phyloP scores from a whole-genome alignment of 2,888 invertebrate genomes.

The Gerris lacustris region DNA sequence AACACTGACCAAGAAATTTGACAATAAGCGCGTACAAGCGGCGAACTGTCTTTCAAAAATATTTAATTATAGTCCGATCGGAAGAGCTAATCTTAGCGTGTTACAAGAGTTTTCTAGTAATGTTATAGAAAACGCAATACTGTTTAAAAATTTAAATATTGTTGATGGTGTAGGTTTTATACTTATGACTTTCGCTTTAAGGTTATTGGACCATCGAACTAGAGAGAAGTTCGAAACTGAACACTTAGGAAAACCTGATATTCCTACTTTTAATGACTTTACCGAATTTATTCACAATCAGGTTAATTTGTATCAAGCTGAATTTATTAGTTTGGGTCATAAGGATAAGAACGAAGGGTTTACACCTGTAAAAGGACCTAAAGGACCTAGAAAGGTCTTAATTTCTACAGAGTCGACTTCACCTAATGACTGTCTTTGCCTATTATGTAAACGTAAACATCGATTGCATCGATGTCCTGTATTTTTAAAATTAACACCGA shows the following conservation, averaged over 20 bases:
- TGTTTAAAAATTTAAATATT: background rate
- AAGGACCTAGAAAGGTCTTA: constrained; percentile 5
- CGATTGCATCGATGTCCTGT: background rate
- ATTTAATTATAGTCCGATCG: constrained; percentile 6
- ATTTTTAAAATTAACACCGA: background rate
- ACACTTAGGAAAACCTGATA: too few species aligned
- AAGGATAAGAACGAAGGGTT: too few species aligned
- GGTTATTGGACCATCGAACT: too few species aligned
- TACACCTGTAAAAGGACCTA: background rate
- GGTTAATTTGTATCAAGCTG: too few species aligned
- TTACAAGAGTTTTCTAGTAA: constrained; percentile 2
- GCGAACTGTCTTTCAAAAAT: constrained; percentile 7
- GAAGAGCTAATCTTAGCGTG: background rate
- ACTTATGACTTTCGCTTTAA: too few species aligned
- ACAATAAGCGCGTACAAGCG: constrained; percentile 8
- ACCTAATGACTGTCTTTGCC: background rate
- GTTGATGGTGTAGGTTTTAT: too few species aligned
- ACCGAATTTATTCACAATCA: too few species aligned
- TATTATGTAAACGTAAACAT: constrained; percentile 5
- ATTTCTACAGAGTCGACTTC: constrained; percentile 4
- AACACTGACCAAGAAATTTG: background rate
- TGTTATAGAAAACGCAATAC: background rate
- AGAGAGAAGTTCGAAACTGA: too few species aligned
- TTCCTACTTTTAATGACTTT: too few species aligned
- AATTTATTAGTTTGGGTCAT: too few species aligned